Percentiles rank a stretch among this genome's conserved stretches.
These are phyloP conservation scores for Uropsilus gracilis DNA, from an alignment of 2,113 vertebrate genomes.

Conservation along the genomic window DNA sequence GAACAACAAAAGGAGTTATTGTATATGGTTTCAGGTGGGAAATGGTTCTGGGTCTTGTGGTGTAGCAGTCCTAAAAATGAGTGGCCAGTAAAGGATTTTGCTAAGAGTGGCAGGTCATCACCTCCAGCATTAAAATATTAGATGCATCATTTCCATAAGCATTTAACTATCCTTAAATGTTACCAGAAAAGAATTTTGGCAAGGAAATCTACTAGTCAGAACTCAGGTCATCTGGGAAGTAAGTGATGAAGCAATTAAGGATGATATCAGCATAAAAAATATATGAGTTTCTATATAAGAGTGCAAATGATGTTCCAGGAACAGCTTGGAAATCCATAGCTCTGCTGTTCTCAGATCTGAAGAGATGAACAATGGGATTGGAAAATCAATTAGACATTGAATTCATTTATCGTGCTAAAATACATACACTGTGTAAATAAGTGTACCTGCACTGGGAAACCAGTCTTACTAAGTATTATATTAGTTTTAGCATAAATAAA, in stretches of 20 bases:
- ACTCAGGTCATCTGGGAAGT: neutral
- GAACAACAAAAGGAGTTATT: neutral
- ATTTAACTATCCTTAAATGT: slow-evolving; percentile 6
- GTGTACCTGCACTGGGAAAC: neutral
- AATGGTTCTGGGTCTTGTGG: neutral
- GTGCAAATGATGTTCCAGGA: neutral
- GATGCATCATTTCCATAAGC: neutral
- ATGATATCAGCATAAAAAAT: neutral
- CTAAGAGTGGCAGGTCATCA: neutral
- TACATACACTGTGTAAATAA: neutral
- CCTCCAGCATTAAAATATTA: neutral
- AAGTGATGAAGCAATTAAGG: neutral
- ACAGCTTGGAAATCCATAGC: neutral
- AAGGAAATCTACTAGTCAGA: slow-evolving; percentile 10
- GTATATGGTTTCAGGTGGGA: neutral
- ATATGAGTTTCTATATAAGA: neutral
- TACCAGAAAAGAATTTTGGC: neutral
- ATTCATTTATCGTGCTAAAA: neutral
- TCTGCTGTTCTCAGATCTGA: neutral
- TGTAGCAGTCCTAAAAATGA: neutral
- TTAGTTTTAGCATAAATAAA: neutral
- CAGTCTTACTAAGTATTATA: neutral
- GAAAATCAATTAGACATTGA: neutral
- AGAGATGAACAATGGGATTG: neutral
- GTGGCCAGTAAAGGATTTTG: neutral